Evolutionary conservation across 2,888 invertebrate genomes (phyloP).

Genomic region (Leptopterna dolabrata): DNA sequence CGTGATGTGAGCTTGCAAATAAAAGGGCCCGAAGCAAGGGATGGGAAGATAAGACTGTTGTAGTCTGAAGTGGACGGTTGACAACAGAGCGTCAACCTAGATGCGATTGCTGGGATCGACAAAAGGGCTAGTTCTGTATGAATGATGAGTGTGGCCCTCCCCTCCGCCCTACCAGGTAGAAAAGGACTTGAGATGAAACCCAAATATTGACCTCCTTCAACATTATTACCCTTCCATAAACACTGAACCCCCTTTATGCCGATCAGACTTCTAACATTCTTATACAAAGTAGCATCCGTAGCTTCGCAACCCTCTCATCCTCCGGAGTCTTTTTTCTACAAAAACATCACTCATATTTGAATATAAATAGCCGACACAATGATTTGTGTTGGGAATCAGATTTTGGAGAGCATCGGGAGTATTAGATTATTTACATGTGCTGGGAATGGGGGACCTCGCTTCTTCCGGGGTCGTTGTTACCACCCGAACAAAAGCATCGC

Average conservation of each 20-base stretch:
- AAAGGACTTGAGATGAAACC: slow-evolving; percentile 34
- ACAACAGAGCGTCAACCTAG: not conserved
- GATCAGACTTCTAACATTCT: slow-evolving; percentile 41
- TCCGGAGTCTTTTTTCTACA: slow-evolving; percentile 30
- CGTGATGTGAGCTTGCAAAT: slow-evolving; percentile 16
- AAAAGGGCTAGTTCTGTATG: not conserved
- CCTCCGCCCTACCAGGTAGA: slow-evolving; percentile 16
- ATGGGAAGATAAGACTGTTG: not conserved
- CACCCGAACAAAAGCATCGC: slow-evolving; percentile 31
- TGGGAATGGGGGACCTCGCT: slow-evolving; percentile 34
- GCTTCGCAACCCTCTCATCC: slow-evolving; percentile 17
- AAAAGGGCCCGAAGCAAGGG: not conserved
- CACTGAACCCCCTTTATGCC: slow-evolving; percentile 43
- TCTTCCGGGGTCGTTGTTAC: slow-evolving; percentile 40
- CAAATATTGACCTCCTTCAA: slow-evolving; percentile 50
- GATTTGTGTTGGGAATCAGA: slow-evolving; percentile 55
- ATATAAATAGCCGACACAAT: slow-evolving; percentile 47
- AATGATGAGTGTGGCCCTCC: not conserved
- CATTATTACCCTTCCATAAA: slow-evolving; percentile 53
- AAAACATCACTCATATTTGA: slow-evolving; percentile 46
- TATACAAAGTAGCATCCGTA: slow-evolving; percentile 28
- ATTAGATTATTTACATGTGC: slow-evolving; percentile 50
- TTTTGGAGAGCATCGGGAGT: slow-evolving; percentile 39
- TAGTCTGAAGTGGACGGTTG: not conserved
- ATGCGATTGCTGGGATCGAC: slow-evolving; percentile 4